Base-by-base conservation (phyloP, 2,113 vertebrate genomes). In the Ellobius talpinus region DNA sequence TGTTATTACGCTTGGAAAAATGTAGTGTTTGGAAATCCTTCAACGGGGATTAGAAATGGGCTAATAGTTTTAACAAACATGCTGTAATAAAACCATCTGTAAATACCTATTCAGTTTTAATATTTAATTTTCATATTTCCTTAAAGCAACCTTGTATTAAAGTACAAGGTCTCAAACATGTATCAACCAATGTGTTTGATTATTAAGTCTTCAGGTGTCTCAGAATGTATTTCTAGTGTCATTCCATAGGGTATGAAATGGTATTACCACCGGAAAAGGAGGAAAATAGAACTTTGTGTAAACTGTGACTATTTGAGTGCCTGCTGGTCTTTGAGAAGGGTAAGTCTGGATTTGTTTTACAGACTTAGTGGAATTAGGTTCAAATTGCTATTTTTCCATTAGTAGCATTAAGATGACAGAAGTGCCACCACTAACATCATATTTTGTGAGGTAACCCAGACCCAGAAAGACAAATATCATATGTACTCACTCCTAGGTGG, bases 71-170 rank as follows among this genome's bases (percentile, higher is more conserved):
- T 39, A 90, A 55, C 33, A 82, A 63, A 42, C 13, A 21, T 74
- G 23, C n/a, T 65, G 66, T 95, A 58, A 78, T 16, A 79, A 16
- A 86, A 72, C 2, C 5, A 36, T 81, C 93, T 77, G 19, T 45
- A 31, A 61, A 31, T 14, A 23, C 14, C 45, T 72, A 50, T 5
- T 77, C 7, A 39, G n/a, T 63, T 94, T 29, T 47, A 86, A 13
- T 87, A 73, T 90, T 87, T 87, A 94, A 45, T 78, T 87, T 85
- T 90, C 26, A 72, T 42, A 11, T 81, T 84, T 93, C 70, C 24
- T 92, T 87, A 74, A 68, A 90, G 72, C 52, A 78, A 23, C 11
- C 31, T 61, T 17, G 82, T 47, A 26, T 26, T 82, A 78, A 90
- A 74, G 79, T 77, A 74, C 42, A 19, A 93, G 85, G 76, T 72